Evolutionary conservation across 2,797 vertebrate species (phyloP).

Genomic region (Melanogrammus aeglefinus): DNA sequence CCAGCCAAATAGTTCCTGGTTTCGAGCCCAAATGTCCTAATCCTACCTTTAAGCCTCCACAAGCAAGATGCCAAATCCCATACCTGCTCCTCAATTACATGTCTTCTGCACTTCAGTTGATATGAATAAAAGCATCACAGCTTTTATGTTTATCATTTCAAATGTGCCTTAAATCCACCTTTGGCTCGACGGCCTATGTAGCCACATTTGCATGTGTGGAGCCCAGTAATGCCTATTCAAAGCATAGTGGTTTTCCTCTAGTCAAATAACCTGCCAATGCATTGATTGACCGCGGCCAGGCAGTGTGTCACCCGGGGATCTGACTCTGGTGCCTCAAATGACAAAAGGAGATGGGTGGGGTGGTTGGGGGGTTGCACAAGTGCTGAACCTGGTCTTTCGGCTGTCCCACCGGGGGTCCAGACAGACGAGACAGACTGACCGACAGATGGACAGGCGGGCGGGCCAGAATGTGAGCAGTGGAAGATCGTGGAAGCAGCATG

Average conservation of each 20-base stretch:
- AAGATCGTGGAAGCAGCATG: not conserved
- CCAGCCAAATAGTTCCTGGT: not conserved
- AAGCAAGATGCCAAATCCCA: not conserved
- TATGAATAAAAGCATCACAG: not conserved
- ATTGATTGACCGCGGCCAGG: not conserved
- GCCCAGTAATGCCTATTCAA: not conserved
- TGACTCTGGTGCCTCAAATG: not conserved
- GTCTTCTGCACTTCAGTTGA: not conserved
- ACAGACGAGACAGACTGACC: not conserved
- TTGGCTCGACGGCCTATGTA: not conserved
- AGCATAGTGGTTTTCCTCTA: not conserved
- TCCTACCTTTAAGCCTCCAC: not conserved
- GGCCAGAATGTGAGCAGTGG: not conserved
- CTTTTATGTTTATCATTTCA: too few relatives aligned
- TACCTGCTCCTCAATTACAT: not conserved
- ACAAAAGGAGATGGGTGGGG: not conserved
- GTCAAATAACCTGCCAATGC: not conserved
- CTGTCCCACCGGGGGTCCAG: not conserved
- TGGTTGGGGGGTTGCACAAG: not conserved
- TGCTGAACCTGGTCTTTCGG: not conserved
- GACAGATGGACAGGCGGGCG: not conserved
- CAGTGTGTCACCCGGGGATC: not conserved
- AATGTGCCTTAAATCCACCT: not conserved
- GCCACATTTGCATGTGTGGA: not conserved
- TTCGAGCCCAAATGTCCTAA: not conserved